Conservation (phyloP, 2,888 invertebrate species). For the Thymelicus lineola region DNA sequence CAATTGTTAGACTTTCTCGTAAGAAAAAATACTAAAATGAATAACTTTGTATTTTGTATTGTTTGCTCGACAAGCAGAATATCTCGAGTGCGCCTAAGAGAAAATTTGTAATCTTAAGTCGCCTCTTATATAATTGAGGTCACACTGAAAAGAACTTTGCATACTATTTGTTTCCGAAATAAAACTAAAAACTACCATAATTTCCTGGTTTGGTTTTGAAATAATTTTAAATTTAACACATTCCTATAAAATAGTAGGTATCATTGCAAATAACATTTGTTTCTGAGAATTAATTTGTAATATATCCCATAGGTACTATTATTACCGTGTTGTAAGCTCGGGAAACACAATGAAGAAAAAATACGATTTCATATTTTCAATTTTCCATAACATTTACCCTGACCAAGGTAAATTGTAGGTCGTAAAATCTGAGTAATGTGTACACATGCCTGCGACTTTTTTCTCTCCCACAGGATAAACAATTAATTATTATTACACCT, state of each 20-base stretch:
- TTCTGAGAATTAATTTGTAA: too few species aligned
- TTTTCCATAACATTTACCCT: conserved; percentile 16
- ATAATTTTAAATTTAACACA: neutral
- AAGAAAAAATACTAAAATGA: conserved; percentile 15
- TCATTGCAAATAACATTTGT: too few species aligned
- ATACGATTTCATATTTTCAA: conserved; percentile 8
- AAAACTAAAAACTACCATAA: neutral
- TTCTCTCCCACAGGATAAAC: conserved; percentile 43
- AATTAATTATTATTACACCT: conserved; percentile 44
- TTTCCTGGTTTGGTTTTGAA: conserved; percentile 3
- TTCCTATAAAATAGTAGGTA: neutral
- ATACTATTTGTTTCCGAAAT: conserved; percentile 24
- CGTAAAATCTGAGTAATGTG: conserved; percentile 37
- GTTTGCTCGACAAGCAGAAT: conserved; percentile 21
- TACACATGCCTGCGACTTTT: conserved; percentile 44
- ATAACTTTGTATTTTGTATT: conserved; percentile 24
- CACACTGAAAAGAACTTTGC: conserved; percentile 30
- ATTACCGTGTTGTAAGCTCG: neutral
- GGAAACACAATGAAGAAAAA: neutral
- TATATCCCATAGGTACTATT: neutral
- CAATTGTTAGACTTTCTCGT: neutral
- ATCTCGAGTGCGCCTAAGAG: conserved; percentile 17
- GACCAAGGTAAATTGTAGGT: conserved; percentile 13
- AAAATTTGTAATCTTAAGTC: conserved; percentile 26
- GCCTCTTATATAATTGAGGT: conserved; percentile 23